These are phyloP conservation scores for Porphyrio hochstetteri DNA, from an alignment of 2,113 vertebrate genomes.

Conservation along the genomic window DNA sequence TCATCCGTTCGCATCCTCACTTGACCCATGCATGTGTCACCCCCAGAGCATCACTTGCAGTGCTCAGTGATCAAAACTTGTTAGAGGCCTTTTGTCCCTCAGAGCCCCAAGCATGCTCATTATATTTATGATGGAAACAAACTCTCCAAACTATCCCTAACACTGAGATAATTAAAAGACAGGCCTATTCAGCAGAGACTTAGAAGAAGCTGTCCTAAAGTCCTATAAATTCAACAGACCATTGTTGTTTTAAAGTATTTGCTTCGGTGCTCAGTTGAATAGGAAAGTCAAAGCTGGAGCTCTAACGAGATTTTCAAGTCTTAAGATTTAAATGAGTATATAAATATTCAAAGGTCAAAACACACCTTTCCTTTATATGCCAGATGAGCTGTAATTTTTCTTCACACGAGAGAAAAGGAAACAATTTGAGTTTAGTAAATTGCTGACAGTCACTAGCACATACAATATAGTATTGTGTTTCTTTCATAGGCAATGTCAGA, in stretches of 20 bases:
- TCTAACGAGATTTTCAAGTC: background rate
- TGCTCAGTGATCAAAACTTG: background rate
- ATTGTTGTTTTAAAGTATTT: background rate
- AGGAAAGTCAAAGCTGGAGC: background rate
- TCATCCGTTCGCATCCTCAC: background rate
- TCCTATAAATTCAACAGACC: background rate
- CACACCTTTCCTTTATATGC: background rate
- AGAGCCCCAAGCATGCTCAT: rapidly evolving
- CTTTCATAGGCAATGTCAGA: background rate
- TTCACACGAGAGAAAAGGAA: background rate
- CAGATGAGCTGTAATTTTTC: background rate
- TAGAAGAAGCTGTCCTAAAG: background rate
- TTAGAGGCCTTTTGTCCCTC: background rate
- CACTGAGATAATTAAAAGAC: background rate
- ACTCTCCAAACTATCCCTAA: background rate
- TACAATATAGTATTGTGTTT: background rate
- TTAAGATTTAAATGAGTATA: background rate
- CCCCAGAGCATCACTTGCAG: background rate
- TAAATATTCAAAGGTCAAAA: background rate
- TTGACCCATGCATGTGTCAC: background rate
- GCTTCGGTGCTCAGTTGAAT: background rate
- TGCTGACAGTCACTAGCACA: background rate
- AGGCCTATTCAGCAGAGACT: background rate
- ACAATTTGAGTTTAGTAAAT: background rate
- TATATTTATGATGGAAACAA: background rate